phyloP scores from a whole-genome alignment of 1,140 invertebrate species.

The Brachionus plicatilis region DNA sequence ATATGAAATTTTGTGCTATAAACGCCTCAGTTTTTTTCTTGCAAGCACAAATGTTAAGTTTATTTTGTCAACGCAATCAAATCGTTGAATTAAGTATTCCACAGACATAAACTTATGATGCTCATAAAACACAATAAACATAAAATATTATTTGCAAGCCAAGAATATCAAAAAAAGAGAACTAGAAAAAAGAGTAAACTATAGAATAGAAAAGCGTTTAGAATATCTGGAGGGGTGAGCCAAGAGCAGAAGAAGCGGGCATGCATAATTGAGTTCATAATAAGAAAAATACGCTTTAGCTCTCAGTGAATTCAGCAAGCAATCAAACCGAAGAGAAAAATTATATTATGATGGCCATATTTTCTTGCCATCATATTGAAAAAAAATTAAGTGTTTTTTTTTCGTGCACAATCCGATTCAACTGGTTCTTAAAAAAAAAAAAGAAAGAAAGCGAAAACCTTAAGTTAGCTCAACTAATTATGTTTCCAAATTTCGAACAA shows the following conservation, averaged over 20 bases:
- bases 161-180: neutral
- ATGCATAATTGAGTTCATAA: neutral
- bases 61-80: neutral
- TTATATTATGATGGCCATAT: neutral
- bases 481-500: neutral
- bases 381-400: neutral
- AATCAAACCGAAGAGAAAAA: neutral
- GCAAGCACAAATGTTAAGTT: neutral
- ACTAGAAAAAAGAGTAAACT: neutral
- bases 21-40: neutral
- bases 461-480: neutral
- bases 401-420: neutral
- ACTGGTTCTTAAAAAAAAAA: neutral
- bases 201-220: neutral
- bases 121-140: neutral
- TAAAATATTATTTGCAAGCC: neutral
- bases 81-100: neutral
- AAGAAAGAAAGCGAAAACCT: neutral
- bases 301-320: neutral
- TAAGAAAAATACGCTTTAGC: neutral
- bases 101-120: neutral
- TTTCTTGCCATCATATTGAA: neutral
- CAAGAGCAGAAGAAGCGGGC: neutral
- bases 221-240: neutral
- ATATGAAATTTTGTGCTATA: neutral